Conservation (phyloP, 1,140 invertebrate genomes). For the Cydia fagiglandana region DNA sequence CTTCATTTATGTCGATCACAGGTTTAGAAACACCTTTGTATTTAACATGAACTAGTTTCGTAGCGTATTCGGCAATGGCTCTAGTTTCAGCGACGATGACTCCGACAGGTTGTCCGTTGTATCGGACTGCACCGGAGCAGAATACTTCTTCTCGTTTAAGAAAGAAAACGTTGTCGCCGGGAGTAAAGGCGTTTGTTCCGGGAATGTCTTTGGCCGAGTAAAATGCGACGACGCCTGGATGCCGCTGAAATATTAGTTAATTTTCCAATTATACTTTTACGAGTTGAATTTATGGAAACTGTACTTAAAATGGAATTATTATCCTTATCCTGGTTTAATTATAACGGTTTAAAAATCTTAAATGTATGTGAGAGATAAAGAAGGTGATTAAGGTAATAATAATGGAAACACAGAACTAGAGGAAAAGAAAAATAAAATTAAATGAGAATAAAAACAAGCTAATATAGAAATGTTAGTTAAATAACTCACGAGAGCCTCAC, state of each 20-base stretch:
- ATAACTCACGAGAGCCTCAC: conserved; percentile 80
- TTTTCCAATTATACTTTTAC: conserved; percentile 11
- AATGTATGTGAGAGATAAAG: no score
- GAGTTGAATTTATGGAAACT: no score
- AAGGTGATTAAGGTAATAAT: no score
- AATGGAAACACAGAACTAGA: no score
- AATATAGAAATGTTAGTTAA: conserved; percentile 9
- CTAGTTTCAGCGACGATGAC: conserved; percentile 83
- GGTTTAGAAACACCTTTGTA: conserved; percentile 68
- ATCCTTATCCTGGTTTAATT: no score
- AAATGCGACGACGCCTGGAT: conserved; percentile 61
- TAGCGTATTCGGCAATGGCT: conserved; percentile 80
- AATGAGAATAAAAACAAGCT: conserved; percentile 40
- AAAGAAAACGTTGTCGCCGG: neutral
- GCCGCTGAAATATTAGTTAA: conserved; percentile 42
- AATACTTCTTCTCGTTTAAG: conserved; percentile 79
- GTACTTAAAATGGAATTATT: no score
- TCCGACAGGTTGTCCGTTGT: conserved; percentile 84
- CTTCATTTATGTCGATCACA: conserved; percentile 81
- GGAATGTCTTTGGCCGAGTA: conserved; percentile 86
- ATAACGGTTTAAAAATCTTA: no score
- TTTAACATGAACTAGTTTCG: conserved; percentile 81
- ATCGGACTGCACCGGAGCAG: conserved; percentile 71
- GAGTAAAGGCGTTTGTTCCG: conserved; percentile 81
- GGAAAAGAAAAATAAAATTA: neutral